Percentiles rank a stretch among this genome's conserved stretches.
These are phyloP conservation scores for Dicycla oo DNA, from an alignment of 2,888 invertebrate genomes.

Conservation along the genomic window DNA sequence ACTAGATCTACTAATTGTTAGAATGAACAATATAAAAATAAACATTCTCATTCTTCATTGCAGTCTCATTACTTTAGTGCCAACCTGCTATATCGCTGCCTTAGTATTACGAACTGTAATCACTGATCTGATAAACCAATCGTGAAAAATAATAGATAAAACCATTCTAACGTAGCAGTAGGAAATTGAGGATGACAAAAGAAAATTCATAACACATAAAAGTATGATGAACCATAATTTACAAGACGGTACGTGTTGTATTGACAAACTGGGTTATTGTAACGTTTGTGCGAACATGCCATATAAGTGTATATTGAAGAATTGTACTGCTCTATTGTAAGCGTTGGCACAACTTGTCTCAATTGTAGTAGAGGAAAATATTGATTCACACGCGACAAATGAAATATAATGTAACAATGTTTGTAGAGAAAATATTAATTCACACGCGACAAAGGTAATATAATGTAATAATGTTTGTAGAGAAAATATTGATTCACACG, in stretches of 20 bases:
- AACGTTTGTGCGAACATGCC: constrained; percentile 9
- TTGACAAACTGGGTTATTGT: constrained; percentile 7
- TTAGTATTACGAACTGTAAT: no score
- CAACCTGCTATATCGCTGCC: no score
- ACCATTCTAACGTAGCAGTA: no score
- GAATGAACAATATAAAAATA: no score
- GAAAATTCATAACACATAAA: neutral
- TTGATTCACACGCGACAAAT: constrained; percentile 9
- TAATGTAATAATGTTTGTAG: neutral
- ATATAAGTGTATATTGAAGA: neutral
- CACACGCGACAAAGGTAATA: neutral
- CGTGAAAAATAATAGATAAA: no score
- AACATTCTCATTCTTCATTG: no score
- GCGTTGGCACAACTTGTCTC: constrained; percentile 11
- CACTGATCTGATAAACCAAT: no score
- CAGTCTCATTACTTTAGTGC: no score
- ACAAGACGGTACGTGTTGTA: neutral
- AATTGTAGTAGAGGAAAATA: constrained; percentile 15
- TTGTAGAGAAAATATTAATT: constrained; percentile 17
- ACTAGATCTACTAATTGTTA: no score
- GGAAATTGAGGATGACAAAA: no score
- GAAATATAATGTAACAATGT: neutral
- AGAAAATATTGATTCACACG: constrained; percentile 22
- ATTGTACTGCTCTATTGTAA: neutral
- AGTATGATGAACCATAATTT: neutral